Conservation (phyloP, 2,797 vertebrate species). For the Halcyon badia region DNA sequence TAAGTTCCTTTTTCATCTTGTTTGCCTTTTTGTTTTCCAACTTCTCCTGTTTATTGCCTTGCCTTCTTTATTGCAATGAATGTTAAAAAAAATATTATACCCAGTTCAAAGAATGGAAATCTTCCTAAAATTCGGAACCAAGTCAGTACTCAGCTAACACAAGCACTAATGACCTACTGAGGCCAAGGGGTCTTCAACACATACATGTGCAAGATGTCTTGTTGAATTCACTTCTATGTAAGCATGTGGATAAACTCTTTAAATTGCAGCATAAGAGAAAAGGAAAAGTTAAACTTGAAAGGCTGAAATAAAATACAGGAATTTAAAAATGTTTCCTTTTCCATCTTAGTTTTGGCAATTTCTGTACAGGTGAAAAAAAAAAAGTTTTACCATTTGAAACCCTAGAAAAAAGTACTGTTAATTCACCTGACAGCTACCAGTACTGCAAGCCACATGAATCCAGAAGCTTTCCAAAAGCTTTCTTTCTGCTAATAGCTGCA, state of each 20-base stretch:
- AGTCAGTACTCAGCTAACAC: background rate
- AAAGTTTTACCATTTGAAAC: background rate
- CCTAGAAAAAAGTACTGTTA: background rate
- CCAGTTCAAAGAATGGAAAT: background rate
- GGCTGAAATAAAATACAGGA: background rate
- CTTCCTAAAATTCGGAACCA: background rate
- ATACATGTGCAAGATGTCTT: background rate
- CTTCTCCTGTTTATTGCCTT: conserved; percentile 20
- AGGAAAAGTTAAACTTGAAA: conserved; percentile 8
- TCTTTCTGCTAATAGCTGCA: background rate
- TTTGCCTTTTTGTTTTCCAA: background rate
- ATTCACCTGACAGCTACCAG: background rate
- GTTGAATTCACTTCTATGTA: background rate
- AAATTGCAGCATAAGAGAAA: background rate
- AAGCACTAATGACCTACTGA: background rate
- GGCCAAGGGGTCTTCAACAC: background rate
- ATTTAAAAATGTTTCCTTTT: background rate
- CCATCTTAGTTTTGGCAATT: background rate
- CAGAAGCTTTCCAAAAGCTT: background rate
- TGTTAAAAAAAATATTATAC: background rate
- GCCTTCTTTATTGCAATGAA: background rate
- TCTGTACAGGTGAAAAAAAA: background rate
- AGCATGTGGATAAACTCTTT: background rate
- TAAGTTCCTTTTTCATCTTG: conserved; percentile 53
- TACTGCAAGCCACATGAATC: background rate